phyloP scores from a whole-genome alignment of 2,113 vertebrate genomes.

The Heterotilapia buettikoferi region DNA sequence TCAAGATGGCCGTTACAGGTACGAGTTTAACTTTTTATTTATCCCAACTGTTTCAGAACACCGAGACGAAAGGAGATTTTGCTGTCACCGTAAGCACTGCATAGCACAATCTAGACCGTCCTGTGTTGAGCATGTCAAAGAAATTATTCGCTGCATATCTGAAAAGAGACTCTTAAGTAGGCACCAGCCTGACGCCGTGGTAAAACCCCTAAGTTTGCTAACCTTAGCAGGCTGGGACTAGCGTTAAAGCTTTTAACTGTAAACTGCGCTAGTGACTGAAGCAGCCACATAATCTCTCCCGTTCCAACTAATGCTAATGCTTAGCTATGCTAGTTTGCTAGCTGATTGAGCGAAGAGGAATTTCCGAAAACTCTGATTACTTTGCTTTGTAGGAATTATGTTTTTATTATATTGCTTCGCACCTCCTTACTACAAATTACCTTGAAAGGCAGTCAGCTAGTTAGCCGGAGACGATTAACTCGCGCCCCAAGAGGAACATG shows the following conservation, averaged over 20 bases:
- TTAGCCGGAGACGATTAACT: not conserved
- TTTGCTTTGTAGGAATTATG: not conserved
- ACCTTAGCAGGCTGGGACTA: conserved; percentile 30
- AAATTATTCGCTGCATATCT: not conserved
- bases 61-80: not conserved
- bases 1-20: conserved; percentile 81
- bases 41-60: conserved; percentile 1
- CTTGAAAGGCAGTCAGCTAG: not conserved
- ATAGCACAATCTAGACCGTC: too few species aligned
- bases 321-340: not conserved
- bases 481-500: conserved; percentile 18
- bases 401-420: not conserved
- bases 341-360: not conserved
- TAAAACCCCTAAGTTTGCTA: conserved; percentile 28
- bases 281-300: conserved; percentile 40
- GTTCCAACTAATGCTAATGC: not conserved
- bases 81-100: too few species aligned
- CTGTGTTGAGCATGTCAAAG: not conserved
- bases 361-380: not conserved
- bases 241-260: not conserved
- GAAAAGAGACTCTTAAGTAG: not conserved
- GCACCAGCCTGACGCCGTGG: conserved; percentile 21
- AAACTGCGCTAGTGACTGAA: not conserved
- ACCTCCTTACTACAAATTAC: not conserved
- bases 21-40: conserved; percentile 58